phyloP scores from a whole-genome alignment of 2,797 vertebrate species.

The Galagoides demidoff region DNA sequence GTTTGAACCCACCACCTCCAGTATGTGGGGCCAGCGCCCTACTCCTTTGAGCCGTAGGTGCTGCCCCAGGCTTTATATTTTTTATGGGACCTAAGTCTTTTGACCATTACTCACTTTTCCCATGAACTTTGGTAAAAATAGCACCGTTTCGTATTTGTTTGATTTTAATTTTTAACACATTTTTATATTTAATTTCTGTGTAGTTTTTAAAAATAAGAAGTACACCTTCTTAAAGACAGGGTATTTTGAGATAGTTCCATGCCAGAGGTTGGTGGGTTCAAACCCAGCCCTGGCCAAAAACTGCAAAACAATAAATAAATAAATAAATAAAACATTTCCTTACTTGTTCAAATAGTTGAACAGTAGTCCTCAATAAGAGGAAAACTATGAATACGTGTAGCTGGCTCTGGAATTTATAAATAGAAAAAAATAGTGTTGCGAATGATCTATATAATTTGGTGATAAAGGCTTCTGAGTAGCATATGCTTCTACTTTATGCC shows the following conservation, averaged over 20 bases:
- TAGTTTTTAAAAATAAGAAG: not conserved
- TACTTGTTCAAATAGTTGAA: constrained; percentile 47
- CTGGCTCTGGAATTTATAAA: not conserved
- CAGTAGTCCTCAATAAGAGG: constrained; percentile 55
- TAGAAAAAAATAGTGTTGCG: constrained; percentile 6
- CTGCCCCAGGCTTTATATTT: not conserved
- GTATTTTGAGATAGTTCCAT: not conserved
- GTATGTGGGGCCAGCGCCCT: too few relatives aligned
- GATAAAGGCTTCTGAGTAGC: constrained; percentile 42
- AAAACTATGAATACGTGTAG: not conserved
- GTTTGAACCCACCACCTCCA: too few relatives aligned
- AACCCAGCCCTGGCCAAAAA: too few relatives aligned
- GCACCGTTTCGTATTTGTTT: not conserved
- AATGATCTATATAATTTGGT: constrained; percentile 47
- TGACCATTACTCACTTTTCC: not conserved
- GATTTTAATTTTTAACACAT: not conserved
- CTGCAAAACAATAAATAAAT: too few relatives aligned
- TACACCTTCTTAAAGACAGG: not conserved
- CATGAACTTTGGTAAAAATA: not conserved
- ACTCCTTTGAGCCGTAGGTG: too few relatives aligned
- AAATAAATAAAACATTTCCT: constrained; percentile 42
- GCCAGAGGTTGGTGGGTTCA: too few relatives aligned
- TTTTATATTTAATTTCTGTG: constrained; percentile 5
- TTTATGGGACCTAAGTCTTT: not conserved
- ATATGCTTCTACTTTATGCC: constrained; percentile 50